phyloP scores from a whole-genome alignment of 2,113 vertebrate species.

The Cacatua alba region DNA sequence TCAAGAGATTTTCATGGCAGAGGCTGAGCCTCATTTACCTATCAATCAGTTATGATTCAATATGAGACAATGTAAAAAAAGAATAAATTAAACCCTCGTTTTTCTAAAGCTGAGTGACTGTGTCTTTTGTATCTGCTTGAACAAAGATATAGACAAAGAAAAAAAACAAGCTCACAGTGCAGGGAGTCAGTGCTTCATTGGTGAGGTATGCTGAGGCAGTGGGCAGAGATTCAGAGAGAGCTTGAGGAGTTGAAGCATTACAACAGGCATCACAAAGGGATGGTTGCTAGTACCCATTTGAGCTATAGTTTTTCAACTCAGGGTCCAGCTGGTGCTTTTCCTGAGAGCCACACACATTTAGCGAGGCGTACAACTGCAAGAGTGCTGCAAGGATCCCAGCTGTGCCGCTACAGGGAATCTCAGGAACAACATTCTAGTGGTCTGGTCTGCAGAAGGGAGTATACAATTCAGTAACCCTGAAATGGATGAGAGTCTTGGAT shows the following conservation, averaged over 20 bases:
- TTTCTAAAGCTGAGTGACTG: not conserved
- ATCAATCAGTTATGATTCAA: not conserved
- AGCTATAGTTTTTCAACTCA: not conserved
- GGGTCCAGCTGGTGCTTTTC: not conserved
- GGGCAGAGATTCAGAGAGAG: not conserved
- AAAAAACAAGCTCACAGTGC: not conserved
- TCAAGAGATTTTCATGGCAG: not conserved
- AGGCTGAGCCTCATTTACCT: not conserved
- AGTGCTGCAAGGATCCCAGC: not conserved
- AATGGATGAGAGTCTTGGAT: not conserved
- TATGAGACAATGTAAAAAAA: not conserved
- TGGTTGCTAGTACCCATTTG: not conserved
- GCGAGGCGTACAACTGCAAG: fast-evolving
- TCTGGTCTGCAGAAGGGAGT: not conserved
- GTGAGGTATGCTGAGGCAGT: not conserved
- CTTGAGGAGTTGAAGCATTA: not conserved
- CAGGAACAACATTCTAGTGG: fast-evolving
- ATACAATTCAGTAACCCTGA: not conserved
- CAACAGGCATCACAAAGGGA: not conserved
- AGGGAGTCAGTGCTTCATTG: not conserved
- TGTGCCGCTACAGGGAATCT: not conserved
- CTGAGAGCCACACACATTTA: not conserved
- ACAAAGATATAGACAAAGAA: not conserved
- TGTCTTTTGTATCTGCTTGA: not conserved
- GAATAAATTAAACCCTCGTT: not conserved